Conservation (phyloP, 2,888 invertebrate genomes). For the Papilio elwesi region DNA sequence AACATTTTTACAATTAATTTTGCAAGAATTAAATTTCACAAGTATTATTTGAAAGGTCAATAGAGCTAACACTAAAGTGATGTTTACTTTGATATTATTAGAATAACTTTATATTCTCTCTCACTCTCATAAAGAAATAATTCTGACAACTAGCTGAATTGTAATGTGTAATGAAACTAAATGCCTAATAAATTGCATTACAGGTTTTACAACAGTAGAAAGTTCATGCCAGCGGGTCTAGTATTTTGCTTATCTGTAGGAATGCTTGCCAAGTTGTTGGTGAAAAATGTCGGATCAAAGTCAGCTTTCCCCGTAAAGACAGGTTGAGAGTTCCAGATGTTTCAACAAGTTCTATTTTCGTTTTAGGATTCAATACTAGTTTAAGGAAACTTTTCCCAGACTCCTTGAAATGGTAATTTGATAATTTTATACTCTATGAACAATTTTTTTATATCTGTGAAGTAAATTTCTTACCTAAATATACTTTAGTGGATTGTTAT, state of each 20-base stretch:
- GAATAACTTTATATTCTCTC: no score
- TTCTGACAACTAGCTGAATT: neutral
- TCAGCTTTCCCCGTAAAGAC: constrained; percentile 61
- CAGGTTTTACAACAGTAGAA: constrained; percentile 90
- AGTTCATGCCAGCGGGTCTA: constrained; percentile 98
- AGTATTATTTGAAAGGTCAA: no score
- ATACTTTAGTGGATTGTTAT: constrained; percentile 29
- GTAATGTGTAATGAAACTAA: neutral
- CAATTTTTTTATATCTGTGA: constrained; percentile 9
- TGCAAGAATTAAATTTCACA: no score
- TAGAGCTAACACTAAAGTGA: no score
- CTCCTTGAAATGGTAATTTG: neutral
- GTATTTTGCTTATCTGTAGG: constrained; percentile 87
- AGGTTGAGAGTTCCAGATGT: constrained; percentile 54
- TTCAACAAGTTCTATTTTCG: constrained; percentile 31
- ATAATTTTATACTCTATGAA: constrained; percentile 13
- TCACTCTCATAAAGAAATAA: neutral
- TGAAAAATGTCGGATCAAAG: constrained; percentile 73
- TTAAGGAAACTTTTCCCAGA: constrained; percentile 25
- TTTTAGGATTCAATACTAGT: constrained; percentile 18
- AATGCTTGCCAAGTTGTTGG: constrained; percentile 82
- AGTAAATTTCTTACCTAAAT: neutral
- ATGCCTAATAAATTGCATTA: constrained; percentile 46
- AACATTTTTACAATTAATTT: constrained; percentile 32
- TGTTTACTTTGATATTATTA: no score